Conservation (phyloP, 2,113 vertebrate species). For the Tetraodon nigroviridis region DNA sequence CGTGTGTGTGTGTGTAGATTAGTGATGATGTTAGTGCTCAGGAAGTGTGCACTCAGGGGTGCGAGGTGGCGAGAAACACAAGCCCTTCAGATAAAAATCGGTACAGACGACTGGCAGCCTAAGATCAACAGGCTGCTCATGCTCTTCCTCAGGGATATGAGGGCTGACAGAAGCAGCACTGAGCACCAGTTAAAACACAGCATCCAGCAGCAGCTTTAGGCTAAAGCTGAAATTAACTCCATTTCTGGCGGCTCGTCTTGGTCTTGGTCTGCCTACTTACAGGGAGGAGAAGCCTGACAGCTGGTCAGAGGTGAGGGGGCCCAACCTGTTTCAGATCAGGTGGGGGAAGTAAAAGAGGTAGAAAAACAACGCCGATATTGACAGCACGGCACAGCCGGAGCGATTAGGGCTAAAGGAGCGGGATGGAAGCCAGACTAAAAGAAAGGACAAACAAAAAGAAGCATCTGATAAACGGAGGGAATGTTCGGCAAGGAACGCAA, state of each 20-base stretch:
- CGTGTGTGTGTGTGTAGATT: constrained; percentile 38
- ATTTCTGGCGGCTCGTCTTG: constrained; percentile 18
- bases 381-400: constrained; percentile 24
- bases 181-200: constrained; percentile 28
- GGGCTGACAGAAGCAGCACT: constrained; percentile 21
- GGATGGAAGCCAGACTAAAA: constrained; percentile 42
- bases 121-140: constrained; percentile 43
- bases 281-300: constrained; percentile 4
- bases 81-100: constrained; percentile 22
- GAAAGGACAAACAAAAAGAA: constrained; percentile 50
- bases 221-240: constrained; percentile 36
- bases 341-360: background rate
- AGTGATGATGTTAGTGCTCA: constrained; percentile 12
- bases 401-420: constrained; percentile 49
- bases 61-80: constrained; percentile 3
- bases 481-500: constrained; percentile 49
- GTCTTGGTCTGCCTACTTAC: constrained; percentile 12
- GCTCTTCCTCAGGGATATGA: constrained; percentile 30
- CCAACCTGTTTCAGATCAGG: constrained; percentile 20
- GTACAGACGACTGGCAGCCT: constrained; percentile 15
- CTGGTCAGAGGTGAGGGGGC: constrained; percentile 13
- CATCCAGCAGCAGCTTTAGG: constrained; percentile 9
- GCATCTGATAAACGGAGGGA: constrained; percentile 51
- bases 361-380: constrained; percentile 1
- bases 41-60: background rate